Base-by-base conservation (phyloP, 1,140 invertebrate species). In the Eriocheir sinensis region DNA sequence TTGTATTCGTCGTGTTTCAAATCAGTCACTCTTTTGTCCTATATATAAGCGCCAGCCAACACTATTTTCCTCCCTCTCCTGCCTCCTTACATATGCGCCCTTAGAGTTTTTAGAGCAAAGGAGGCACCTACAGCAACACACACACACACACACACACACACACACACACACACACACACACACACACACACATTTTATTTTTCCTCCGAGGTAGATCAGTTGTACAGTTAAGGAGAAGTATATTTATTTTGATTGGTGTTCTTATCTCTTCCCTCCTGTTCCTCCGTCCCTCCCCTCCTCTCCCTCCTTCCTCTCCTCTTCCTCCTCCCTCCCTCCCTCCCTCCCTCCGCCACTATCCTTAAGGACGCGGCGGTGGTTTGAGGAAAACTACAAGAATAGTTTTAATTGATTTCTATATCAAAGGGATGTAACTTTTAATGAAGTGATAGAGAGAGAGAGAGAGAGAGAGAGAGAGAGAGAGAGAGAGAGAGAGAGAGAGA, bases 381-480 rank as follows among this genome's bases (percentile, higher is more conserved):
- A 79, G 90, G 60, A 80, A 38, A 41, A 40, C 53, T 80, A 72
- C n/a, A 72, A 91, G 90, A 80, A 91, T 40, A 91, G 90, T 91
- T 91, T 80, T 91, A 91, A 91, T 91, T 91, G 90, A 91, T 91
- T 91, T 91, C 90, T 91, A 80, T 91, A 80, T 91, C 90, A 91
- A 91, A 91, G 90, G 90, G 90, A 80, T 91, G 41, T 72, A 91
- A 91, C 90, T 91, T 91, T 91, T 91, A 91, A 91, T 91, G 90
- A 91, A 91, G 60, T 3, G 90, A 34, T n/a, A 3, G 53, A 44
- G 90, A 90, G 38, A 72, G 90, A n/a, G 36, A 34, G 89, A 48
- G 4, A 27, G 21, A 21, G 40, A n/a, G 3, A 17, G 44, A 34
- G 44, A 34, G 36, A 41, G 21, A 60, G 44, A 15, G 38, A 36